A percentile compares a stretch with the other conserved stretches of the same genome.
Evolutionary conservation across 2,888 invertebrate genomes (phyloP).

Genomic region (Allacma fusca): DNA sequence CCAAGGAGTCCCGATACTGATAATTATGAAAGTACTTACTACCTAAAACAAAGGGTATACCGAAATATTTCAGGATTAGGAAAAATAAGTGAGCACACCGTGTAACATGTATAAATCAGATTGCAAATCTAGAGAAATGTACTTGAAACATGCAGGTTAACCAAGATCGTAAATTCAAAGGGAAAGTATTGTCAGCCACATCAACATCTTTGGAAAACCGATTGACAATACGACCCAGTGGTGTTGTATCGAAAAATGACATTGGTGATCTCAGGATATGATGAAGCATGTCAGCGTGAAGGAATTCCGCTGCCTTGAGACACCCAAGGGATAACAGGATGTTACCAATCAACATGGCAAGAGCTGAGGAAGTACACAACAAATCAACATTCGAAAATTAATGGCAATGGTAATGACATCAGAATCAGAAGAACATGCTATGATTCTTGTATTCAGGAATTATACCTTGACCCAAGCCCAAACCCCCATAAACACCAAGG

Average conservation of each 20-base stretch:
- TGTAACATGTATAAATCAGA: too few species aligned
- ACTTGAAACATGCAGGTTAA: constrained; percentile 69
- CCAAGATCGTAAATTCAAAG: constrained; percentile 51
- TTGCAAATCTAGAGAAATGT: too few species aligned
- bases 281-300: constrained; percentile 73
- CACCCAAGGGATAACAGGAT: constrained; percentile 68
- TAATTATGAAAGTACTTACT: constrained; percentile 76
- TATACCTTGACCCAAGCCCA: constrained; percentile 87
- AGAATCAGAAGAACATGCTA: constrained; percentile 56
- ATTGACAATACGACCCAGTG: constrained; percentile 80
- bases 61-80: neutral
- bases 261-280: constrained; percentile 74
- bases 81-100: too few species aligned
- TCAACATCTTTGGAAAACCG: constrained; percentile 65
- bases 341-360: constrained; percentile 60
- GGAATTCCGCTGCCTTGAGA: constrained; percentile 70
- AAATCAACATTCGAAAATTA: too few species aligned
- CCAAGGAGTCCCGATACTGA: constrained; percentile 84
- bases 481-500: constrained; percentile 87
- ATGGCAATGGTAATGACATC: neutral
- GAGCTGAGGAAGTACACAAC: constrained; percentile 52
- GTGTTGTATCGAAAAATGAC: constrained; percentile 83
- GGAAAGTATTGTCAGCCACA: constrained; percentile 49
- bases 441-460: too few species aligned
- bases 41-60: constrained; percentile 52